phyloP scores from a whole-genome alignment of 2,113 vertebrate species.

The Tapirus terrestris region DNA sequence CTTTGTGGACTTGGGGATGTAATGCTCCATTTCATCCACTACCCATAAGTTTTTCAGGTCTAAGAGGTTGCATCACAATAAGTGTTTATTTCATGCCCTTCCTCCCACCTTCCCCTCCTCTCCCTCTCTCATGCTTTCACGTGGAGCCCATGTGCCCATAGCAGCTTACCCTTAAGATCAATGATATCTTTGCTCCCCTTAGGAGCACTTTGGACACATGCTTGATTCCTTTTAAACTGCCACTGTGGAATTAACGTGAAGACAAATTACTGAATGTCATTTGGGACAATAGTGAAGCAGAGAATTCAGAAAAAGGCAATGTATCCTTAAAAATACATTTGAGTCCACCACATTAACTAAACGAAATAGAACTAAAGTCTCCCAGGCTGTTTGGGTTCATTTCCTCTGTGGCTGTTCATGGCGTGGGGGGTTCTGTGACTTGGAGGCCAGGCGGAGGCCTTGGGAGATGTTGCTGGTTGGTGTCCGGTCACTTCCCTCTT shows the following conservation, averaged over 20 bases:
- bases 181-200: not conserved
- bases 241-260: not conserved
- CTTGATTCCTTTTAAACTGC: not conserved
- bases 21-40: not conserved
- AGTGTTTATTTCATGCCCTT: not conserved
- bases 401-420: not conserved
- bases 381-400: not conserved
- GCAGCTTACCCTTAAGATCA: not conserved
- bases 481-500: not conserved
- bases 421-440: not conserved
- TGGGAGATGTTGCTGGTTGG: not conserved
- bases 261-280: not conserved
- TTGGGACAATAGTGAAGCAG: not conserved
- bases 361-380: not conserved
- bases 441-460: not conserved
- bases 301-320: not conserved
- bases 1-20: not conserved
- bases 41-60: not conserved
- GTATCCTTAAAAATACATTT: not conserved
- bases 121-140: not conserved
- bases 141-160: rapidly evolving
- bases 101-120: not conserved
- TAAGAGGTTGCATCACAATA: not conserved
- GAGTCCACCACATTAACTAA: not conserved
- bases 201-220: not conserved